Conservation (phyloP, 1,140 invertebrate genomes). For the Samia ricini region DNA sequence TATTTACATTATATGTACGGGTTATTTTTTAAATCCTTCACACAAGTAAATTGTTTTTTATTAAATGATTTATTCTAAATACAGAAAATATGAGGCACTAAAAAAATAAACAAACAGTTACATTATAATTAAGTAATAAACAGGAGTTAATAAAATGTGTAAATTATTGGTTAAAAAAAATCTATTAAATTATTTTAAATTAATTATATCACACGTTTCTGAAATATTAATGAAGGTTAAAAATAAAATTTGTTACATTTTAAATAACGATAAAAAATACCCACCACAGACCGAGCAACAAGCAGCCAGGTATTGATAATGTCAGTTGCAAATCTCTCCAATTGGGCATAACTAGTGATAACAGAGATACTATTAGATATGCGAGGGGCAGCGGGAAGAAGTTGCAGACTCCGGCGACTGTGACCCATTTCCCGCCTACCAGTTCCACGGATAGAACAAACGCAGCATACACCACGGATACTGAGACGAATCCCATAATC, state of each 20-base stretch:
- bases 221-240: no score
- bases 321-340: constrained; percentile 86
- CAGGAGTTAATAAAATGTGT: no score
- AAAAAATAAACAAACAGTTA: no score
- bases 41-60: no score
- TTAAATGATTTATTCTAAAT: no score
- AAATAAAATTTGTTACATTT: background rate
- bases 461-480: constrained; percentile 85
- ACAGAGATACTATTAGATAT: constrained; percentile 84
- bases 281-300: constrained; percentile 83
- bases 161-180: no score
- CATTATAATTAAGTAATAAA: no score
- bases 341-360: constrained; percentile 84
- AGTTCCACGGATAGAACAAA: constrained; percentile 85
- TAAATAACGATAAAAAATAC: background rate
- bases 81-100: no score
- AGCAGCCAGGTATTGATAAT: constrained; percentile 83
- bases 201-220: no score
- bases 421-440: constrained; percentile 86
- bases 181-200: no score
- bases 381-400: constrained; percentile 85
- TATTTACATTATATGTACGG: no score
- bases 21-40: no score
- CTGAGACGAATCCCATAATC: constrained; percentile 83
- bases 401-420: constrained; percentile 85